Base-by-base conservation (phyloP, 2,113 vertebrate species). In the Tetrao urogallus region DNA sequence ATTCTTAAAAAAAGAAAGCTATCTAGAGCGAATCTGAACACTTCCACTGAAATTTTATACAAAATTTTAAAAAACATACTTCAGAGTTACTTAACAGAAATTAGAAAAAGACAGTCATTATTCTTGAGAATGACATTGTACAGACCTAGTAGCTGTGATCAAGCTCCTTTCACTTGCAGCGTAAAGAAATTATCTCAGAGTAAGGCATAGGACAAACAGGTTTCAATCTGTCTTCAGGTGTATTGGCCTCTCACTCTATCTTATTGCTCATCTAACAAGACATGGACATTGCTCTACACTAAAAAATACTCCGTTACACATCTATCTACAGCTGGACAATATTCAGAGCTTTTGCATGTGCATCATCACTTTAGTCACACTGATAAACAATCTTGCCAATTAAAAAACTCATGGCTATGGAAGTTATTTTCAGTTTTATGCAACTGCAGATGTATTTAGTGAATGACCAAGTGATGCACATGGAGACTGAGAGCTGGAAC, bases 21-120 rank as follows among this genome's bases (percentile, higher is more conserved):
- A 96, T 45, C 91, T 85, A 95, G 86, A 88, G 69, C 17, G 4
- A 95, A 97, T 96, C 80, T 88, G 74, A 96, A 96, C 95, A 97
- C 93, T 92, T 94, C 93, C 92, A 96, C 95, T 90, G 95, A 96
- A 97, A 85, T 95, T 87, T 90, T 92, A 97, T 98, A 98, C 89
- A 98, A 98, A 98, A 97, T 97, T 85, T 96, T 97, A 96, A 94
- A 97, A 98, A 98, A 98, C 87, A 38, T 92, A 97, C 74, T 89
- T 97, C 75, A 77, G 95, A 97, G 78, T 96, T 96, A 95, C 87
- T 93, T 45, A 97, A 97, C 93, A 86, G 94, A 97, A 97, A 94
- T 82, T 95, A 95, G 88, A 98, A 97, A 97, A 97, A 96, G 95
- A 93, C 71, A 2, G 34, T 93, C 50, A 20, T 87, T 94, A 88